These are phyloP conservation scores for Pristionchus mayeri DNA, from an alignment of 2,888 invertebrate genomes.

Conservation along the genomic window DNA sequence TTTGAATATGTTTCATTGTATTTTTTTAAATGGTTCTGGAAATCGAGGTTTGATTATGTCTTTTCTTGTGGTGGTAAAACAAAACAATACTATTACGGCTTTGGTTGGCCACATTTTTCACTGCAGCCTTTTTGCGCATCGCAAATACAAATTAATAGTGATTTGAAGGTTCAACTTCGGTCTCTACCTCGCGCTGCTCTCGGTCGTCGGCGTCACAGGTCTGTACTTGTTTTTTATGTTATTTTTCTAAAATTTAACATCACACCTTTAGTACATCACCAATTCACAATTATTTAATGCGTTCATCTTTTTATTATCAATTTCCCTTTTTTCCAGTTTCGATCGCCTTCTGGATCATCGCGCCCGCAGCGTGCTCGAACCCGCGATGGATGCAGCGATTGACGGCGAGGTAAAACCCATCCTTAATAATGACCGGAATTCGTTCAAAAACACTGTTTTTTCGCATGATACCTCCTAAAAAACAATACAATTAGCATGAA, in stretches of 20 bases:
- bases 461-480: no score
- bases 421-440: no score
- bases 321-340: slow-evolving; percentile 45
- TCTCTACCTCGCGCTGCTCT: slow-evolving; percentile 55
- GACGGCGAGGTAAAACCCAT: slow-evolving; percentile 38
- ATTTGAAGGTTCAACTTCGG: slow-evolving; percentile 53
- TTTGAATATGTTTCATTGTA: no score
- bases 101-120: no score
- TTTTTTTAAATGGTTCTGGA: no score
- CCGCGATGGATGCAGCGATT: slow-evolving; percentile 53
- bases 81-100: not conserved
- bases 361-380: slow-evolving; percentile 52
- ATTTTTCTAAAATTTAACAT: not conserved
- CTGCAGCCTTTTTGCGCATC: no score
- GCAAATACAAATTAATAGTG: not conserved
- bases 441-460: no score
- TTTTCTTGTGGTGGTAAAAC: not conserved
- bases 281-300: not conserved
- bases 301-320: not conserved
- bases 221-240: not conserved
- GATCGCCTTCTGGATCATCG: slow-evolving; percentile 58
- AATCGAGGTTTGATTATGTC: no score
- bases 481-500: no score
- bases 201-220: slow-evolving; percentile 55
- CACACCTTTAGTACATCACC: no score